These are phyloP conservation scores for Halcyon leucocephala DNA, from an alignment of 2,797 vertebrate species.

Conservation along the genomic window DNA sequence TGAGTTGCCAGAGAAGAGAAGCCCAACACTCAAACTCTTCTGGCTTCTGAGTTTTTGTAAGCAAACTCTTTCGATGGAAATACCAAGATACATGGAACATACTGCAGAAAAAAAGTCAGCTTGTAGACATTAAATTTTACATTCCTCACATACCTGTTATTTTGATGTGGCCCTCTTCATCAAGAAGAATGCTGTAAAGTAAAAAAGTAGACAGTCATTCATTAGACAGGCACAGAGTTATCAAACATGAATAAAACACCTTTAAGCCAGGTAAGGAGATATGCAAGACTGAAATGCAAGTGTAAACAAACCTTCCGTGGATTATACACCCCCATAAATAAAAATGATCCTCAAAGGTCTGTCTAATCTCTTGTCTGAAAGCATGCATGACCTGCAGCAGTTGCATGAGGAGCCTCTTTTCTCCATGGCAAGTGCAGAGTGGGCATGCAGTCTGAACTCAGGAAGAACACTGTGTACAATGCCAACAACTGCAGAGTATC, in stretches of 20 bases:
- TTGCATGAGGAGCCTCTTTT: not conserved
- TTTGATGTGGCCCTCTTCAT: constrained; percentile 96
- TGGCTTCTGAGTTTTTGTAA: not conserved
- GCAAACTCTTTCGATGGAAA: not conserved
- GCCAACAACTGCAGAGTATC: not conserved
- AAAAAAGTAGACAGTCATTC: not conserved
- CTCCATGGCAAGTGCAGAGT: not conserved
- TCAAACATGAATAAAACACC: not conserved
- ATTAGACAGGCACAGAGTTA: not conserved
- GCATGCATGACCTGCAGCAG: accelerated
- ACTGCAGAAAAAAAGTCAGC: not conserved
- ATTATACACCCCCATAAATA: not conserved
- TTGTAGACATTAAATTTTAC: not conserved
- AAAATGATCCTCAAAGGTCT: not conserved
- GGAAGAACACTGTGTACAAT: not conserved
- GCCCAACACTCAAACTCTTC: not conserved
- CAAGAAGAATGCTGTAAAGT: constrained; percentile 90
- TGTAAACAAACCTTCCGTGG: not conserved
- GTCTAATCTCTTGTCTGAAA: not conserved
- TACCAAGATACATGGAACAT: not conserved
- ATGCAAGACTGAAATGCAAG: not conserved
- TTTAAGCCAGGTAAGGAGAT: not conserved
- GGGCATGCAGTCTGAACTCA: not conserved
- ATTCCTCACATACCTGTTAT: constrained; percentile 87
- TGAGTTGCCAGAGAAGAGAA: not conserved